phyloP scores from a whole-genome alignment of 2,888 invertebrate species.

The Tenthredo livida region DNA sequence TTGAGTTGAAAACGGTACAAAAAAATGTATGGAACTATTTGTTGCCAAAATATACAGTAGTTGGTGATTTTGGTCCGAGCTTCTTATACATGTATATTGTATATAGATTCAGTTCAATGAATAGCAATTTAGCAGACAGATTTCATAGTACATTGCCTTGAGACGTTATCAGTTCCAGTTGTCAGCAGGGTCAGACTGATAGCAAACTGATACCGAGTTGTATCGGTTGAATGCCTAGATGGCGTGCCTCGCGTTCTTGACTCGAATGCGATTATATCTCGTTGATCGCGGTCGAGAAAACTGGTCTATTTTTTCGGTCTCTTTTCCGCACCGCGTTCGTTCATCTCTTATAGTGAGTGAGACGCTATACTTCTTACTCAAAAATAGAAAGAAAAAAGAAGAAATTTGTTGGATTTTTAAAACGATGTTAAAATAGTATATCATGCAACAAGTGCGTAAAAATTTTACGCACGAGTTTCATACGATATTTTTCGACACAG shows the following conservation, averaged over 20 bases:
- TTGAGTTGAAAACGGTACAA: no score
- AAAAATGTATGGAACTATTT: neutral
- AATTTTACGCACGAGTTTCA: no score
- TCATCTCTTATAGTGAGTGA: neutral
- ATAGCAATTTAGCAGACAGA: neutral
- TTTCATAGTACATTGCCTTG: slow-evolving; percentile 10
- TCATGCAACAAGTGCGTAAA: no score
- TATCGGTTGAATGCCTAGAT: slow-evolving; percentile 28
- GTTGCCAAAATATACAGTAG: neutral
- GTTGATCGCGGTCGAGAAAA: slow-evolving; percentile 11
- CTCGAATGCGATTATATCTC: slow-evolving; percentile 35
- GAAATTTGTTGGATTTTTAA: neutral
- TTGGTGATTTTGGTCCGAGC: neutral
- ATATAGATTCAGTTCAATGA: neutral
- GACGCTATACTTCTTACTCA: neutral
- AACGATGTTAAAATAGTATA: no score
- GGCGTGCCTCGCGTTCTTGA: slow-evolving; percentile 25
- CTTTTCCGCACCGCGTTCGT: neutral
- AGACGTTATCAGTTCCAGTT: slow-evolving; percentile 17
- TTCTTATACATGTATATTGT: no score
- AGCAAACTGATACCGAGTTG: slow-evolving; percentile 32
- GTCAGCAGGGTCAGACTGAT: neutral
- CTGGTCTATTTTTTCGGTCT: neutral
- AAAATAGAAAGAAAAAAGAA: neutral
- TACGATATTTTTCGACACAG: no score